Conservation (phyloP, 2,113 vertebrate genomes). For the Pygoscelis antarcticus region DNA sequence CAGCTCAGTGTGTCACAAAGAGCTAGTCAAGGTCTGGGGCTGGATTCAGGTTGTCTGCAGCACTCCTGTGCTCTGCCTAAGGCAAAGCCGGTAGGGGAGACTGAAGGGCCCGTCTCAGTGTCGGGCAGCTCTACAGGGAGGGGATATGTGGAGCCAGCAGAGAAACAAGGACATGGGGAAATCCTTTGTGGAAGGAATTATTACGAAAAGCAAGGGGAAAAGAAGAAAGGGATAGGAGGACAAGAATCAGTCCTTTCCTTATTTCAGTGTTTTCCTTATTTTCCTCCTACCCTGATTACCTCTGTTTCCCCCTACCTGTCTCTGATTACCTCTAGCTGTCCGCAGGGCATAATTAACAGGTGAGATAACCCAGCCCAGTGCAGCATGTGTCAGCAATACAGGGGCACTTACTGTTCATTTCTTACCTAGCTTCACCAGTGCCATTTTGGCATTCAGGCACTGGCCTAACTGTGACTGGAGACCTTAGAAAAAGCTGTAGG, state of each 20-base stretch:
- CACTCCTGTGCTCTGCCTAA: background rate
- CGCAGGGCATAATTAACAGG: background rate
- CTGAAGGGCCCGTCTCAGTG: accelerated
- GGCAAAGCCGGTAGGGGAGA: background rate
- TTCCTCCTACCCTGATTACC: background rate
- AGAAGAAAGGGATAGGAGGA: background rate
- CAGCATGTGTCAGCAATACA: background rate
- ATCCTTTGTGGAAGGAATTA: background rate
- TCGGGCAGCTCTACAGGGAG: background rate
- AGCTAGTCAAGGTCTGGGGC: too few relatives aligned
- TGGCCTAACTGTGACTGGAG: background rate
- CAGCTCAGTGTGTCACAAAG: background rate
- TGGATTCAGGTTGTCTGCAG: background rate
- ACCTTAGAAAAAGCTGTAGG: background rate
- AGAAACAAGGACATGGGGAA: background rate
- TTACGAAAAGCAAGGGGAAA: background rate
- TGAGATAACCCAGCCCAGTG: background rate
- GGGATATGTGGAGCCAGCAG: background rate
- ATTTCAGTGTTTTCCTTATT: background rate
- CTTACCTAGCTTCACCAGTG: background rate
- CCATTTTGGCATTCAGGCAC: background rate
- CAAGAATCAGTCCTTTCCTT: background rate
- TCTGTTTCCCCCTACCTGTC: background rate
- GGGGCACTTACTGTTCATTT: background rate
- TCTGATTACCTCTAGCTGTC: background rate